Evolutionary conservation across 2,888 invertebrate genomes (phyloP).

Genomic region (Argyresthia goedartella): DNA sequence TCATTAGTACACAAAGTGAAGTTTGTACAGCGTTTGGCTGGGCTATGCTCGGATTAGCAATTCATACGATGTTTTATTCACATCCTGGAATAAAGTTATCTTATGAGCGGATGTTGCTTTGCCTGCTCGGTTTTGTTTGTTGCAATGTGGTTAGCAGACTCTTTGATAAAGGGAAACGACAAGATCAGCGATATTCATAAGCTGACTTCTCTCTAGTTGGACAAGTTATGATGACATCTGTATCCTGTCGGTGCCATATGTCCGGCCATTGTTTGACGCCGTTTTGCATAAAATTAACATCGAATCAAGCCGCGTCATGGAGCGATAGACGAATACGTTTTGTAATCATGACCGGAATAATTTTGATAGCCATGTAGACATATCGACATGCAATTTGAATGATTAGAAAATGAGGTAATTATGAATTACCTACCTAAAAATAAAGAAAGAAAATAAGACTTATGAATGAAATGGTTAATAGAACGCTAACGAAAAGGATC

Average conservation of each 20-base stretch:
- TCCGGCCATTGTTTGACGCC: constrained; percentile 45
- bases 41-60: constrained; percentile 59
- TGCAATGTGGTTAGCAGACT: neutral
- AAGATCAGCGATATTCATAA: no score
- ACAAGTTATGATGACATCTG: constrained; percentile 7
- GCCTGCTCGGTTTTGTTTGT: neutral
- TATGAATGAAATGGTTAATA: neutral
- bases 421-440: no score
- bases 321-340: no score
- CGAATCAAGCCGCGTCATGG: neutral
- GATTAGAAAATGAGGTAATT: no score
- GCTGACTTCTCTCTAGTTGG: no score
- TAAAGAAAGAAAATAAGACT: neutral
- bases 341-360: no score
- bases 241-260: constrained; percentile 40
- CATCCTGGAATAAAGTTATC: constrained; percentile 9
- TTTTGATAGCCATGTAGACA: neutral
- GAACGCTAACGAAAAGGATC: neutral
- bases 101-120: constrained; percentile 10
- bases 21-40: constrained; percentile 65
- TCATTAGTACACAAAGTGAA: constrained; percentile 67
- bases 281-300: constrained; percentile 5
- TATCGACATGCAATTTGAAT: neutral
- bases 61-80: constrained; percentile 48
- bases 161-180: no score